Evolutionary conservation across 2,888 invertebrate genomes (phyloP), one percentile per base, ranked within the genome.

Genomic region (Drosophila paramelanica): DNA sequence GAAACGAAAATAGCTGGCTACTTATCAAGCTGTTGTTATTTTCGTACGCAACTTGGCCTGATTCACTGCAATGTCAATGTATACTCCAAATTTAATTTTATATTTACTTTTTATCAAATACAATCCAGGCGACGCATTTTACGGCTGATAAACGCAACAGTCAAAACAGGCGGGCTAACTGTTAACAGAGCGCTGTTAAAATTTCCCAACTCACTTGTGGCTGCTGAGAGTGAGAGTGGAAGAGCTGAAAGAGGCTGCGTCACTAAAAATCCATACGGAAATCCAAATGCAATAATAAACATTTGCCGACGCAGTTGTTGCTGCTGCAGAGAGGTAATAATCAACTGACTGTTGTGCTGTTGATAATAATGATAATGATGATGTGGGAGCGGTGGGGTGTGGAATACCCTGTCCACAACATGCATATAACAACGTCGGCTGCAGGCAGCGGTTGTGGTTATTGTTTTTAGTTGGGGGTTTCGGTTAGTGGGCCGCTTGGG

Each of bases 401-500:
- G 61, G 81, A 60, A 66, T 57, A 46, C 46, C 36, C 53, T 50
- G 43, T 14, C 7, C 39, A n/a, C 6, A 33, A 1, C 13, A 10
- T 5, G 38, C 38, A 33, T 38, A 43, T 27, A 46, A 14, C 43
- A 13, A 20, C 47, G 45, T n/a, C 47, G 23, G 43, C 73, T 57
- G 75, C 80, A 56, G 71, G 58, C 77, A 67, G 60, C 60, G 46
- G 46, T 77, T 86, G 81, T 51, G 67, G 75, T 75, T 81, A 55
- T 65, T 61, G 71, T 67, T 69, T 75, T 72, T 52, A 68, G 87
- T 49, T 71, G 84, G 68, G 68, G 87, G 83, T 79, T 83, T 77
- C 89, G 87, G 84, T 83, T 89, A 83, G 87, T 83, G 89, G 84
- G 85, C 66, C 87, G 85, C 69, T 60, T 33, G 82, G 72, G 85